Evolutionary conservation across 2,888 invertebrate species (phyloP), one percentile per base, ranked within the genome.

Genomic region (Trachelus troglodyta): DNA sequence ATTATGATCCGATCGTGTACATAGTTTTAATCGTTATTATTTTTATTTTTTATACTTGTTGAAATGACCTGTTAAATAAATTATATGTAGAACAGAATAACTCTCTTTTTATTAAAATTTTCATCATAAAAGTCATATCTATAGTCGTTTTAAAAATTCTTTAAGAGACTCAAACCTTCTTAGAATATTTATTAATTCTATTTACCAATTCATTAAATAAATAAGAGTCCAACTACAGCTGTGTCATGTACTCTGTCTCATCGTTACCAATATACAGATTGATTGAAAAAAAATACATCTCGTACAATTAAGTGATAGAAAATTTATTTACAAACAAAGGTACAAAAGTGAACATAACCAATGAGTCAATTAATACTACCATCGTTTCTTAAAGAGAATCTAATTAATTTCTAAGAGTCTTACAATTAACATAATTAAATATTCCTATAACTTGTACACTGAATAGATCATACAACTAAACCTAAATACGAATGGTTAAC

Each of bases 281-380:
- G 6, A 56, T 56, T 23, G 15, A 23, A 56, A 56, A 12, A 23
- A 56, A 23, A 56, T 23, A 23, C 6, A 56, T 23, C 40, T 56
- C 40, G 6, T 56, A 23, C 1, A 23, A 56, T 56, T 56, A 56
- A 23, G 69, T 33, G 15, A 69, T 68, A 74, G 23, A 77, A 73
- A 73, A 74, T 77, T 69, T 77, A 77, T 74, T 77, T 77, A 77
- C 74, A 77, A 34, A 77, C n/a, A 34, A 37, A 76, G 34, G 31
- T n/a, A 34, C 40, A 76, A 35, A 76, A n/a, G 71, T 73, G 31
- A 34, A 73, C 73, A 33, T 73, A 33, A 33, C 34, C 73, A 34
- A 73, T 69, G 15, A n/a, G 30, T 56, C 40, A 23, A 56, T 56
- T 23, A 56, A 56, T 56, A 23, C 40, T 56, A 6, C 9, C 40